Base-by-base conservation (phyloP, 2,888 invertebrate genomes). In the Folsomia manolachei region DNA sequence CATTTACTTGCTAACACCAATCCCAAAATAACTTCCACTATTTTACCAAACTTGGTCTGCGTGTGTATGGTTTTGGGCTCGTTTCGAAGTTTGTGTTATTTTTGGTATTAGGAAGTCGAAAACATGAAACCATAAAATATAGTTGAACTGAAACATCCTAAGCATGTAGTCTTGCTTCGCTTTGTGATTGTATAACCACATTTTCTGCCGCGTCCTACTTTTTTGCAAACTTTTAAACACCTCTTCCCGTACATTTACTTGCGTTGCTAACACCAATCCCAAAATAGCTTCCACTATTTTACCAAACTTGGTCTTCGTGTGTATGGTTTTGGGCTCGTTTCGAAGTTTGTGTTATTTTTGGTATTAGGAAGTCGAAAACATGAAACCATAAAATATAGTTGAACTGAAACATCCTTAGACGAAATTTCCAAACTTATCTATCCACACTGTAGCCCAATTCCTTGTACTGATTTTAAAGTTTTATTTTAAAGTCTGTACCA, bases 11-110 rank as follows among this genome's bases (percentile, higher is more conserved):
- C 19, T 56, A 14, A 56, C 11, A 56, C 56, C n/a, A 56, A 19
- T 56, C 56, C n/a, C 19, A 56, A 56, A 56, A 56, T 56, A 56
- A 21, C 56, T 56, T 56, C 14, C n/a, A 4, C 56, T 19, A 56
- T 56, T 56, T 56, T 56, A 56, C 56, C 56, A 56, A 56, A 56
- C 56, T 56, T 56, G 56, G 56, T 56, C 21, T 56, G 9, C 18
- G 39, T 39, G 14, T 4, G 39, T 39, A 39, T 56, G 56, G 11
- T 7, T 56, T 56, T 56, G 19, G 21, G 19, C 21, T 56, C 7
- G 11, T 56, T 39, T 56, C 7, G 56, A 56, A 19, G 19, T 56
- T 56, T 56, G 21, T 56, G 18, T 21, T 56, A 56, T 56, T 56
- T 56, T 56, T 7, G 56, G 56, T 21, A 14, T 39, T 39, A 39